Base-by-base conservation (phyloP, 2,797 vertebrate species). In the Selene dorsalis region DNA sequence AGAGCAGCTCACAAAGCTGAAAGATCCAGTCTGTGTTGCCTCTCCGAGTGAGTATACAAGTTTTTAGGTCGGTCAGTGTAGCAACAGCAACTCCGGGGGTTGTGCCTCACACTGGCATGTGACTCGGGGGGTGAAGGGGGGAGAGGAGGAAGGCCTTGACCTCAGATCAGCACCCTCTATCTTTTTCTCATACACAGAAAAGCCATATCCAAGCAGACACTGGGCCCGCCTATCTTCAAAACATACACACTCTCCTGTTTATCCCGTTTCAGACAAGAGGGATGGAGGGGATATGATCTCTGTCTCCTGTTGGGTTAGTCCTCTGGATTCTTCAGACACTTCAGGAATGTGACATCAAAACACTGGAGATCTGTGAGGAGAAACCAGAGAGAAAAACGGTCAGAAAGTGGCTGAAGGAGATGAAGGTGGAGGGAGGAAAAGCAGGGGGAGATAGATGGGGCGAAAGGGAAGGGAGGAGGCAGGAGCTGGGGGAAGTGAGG, bases 291-390 rank as follows among this genome's bases (percentile, higher is more conserved):
- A 76, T 13, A 8, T 0, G 68, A 50, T 72, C 76, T 69, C 38
- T 13, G 60, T 83, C 70, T 38, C 73, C 68, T 17, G 69, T 22
- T 52, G 12, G 53, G 4, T 61, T 38, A 1, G 35, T 5, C 68
- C 28, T 69, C 77, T 16, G 57, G 53, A 53, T 3, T 75, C 69
- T 24, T 64, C 62, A 74, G 77, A 84, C 73, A 67, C 84, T 78
- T 80, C 76, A 69, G 85, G 88, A 91, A 91, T 92, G 88, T 86
- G 83, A 82, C 82, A 74, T 79, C 75, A 69, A 73, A 84, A 83
- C 55, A 22, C 52, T 18, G 66, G 24, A 84, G 82, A 80, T 89
- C 94, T 95, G 90, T 67, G 85, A 55, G 62, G 84, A 78, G 69
- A 78, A 64, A 84, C 22, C 1, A 89, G 66, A 82, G 45, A 75